Evolutionary conservation across 1,140 invertebrate genomes (phyloP), one percentile per base, ranked within the genome.

Genomic region (Dendroctonus ponderosae): DNA sequence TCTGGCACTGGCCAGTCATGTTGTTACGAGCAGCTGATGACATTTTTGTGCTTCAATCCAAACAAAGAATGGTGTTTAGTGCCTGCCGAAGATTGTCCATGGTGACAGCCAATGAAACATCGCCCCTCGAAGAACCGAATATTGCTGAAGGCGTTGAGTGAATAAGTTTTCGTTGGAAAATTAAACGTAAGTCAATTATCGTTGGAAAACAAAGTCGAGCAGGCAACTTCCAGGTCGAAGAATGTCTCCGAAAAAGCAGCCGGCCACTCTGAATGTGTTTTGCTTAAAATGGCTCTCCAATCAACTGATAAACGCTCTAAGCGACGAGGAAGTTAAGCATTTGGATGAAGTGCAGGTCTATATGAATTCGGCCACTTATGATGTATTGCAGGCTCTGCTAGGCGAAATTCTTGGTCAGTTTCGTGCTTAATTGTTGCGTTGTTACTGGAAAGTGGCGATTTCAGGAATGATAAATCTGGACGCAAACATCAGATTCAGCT

Each of bases 341-440:
- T 68, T 72, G 44, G 56, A 71, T 26, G 60, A 67, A 48, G 68
- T 76, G 5, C 38, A 63, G 8, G 64, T 69, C 38, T 78, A 77
- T 56, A 67, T 78, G 41, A 26, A 14, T 12, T 69, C 71, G 37
- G 66, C 72, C 8, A 75, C 77, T 43, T 74, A 72, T 59, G 84
- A 86, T 71, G 85, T 86, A 57, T 84, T 86, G 66, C 85, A 87
- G 78, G 85, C 87, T 78, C 77, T 88, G 62, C 68, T 87, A 26
- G 83, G 85, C 15, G 44, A 57, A 62, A 68, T 68, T 58, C 50
- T 68, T 46, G 57, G 57, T 61, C 39, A 41, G 40, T 67, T n/a
- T 50, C 42, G 12, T 40, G 12, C 43, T 12, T 15, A 7, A 59
- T 44, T 26, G 26, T 40, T 56, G 7, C 8, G 7, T 1, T 51